Conservation (phyloP, 2,113 vertebrate genomes). For the Python bivittatus region DNA sequence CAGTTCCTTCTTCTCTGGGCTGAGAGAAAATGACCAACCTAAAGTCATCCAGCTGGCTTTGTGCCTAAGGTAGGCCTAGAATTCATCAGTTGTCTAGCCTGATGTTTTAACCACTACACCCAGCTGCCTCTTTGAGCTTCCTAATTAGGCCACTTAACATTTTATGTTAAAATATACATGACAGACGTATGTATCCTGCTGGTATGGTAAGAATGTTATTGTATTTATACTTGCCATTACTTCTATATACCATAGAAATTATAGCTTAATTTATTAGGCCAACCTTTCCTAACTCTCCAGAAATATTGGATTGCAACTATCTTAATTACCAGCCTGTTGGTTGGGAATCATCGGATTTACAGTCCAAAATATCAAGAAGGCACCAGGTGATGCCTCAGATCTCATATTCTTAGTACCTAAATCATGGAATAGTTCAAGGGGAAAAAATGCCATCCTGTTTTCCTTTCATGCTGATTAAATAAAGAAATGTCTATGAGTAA, state of each 20-base stretch:
- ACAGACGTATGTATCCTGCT: not conserved
- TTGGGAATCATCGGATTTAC: not conserved
- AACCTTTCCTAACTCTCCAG: not conserved
- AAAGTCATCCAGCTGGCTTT: not conserved
- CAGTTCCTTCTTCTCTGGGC: not conserved
- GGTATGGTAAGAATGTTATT: not conserved
- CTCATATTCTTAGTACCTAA: not conserved
- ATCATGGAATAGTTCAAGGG: not conserved
- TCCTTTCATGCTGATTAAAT: not conserved
- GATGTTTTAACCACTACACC: not conserved
- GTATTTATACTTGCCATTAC: not conserved
- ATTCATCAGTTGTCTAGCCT: not conserved
- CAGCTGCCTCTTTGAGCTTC: not conserved
- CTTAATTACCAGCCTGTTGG: not conserved
- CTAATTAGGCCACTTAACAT: not conserved
- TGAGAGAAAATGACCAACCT: not conserved
- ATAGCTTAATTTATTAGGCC: not conserved
- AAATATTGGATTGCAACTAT: not conserved
- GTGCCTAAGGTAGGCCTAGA: not conserved
- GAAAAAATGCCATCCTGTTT: too few relatives aligned
- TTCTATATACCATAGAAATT: not conserved
- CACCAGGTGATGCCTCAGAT: not conserved
- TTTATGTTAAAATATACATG: not conserved
- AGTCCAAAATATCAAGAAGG: not conserved
- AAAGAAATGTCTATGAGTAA: not conserved